Base-by-base conservation (phyloP, 2,113 vertebrate species). In the Hydrolagus affinis region DNA sequence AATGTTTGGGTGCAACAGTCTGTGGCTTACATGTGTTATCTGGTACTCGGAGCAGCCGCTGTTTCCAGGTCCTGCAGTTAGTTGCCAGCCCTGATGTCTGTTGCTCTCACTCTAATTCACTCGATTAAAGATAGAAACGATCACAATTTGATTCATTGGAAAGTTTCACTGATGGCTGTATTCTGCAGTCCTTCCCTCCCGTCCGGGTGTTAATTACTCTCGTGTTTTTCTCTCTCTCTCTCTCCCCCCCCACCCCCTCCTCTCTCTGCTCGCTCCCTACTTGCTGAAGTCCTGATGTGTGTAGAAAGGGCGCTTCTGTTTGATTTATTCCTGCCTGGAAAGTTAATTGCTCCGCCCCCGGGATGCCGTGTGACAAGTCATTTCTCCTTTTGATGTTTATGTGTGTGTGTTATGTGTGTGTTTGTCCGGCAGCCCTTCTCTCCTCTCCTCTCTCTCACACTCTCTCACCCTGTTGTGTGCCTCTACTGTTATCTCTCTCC, bases 341-440 rank as follows among this genome's bases (percentile, higher is more conserved):
- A 83, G 60, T 83, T 83, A 83, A 83, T 83, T 68, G 78, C 78
- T 83, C 78, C 78, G 78, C 78, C 78, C 78, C 78, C 78, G 78
- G 78, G 78, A 83, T 68, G 66, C 78, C 78, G 78, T 83, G 78
- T 83, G 78, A 83, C 78, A 83, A 68, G 78, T 68, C 78, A 66
- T 83, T 83, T 66, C 78, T 83, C 78, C 78, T 83, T 83, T 83
- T 83, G 78, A 83, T 83, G 78, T 83, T 64, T 83, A 83, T 83
- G 78, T 75, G 73, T 83, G 78, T 83, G 76, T 80, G 23, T 78
- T 83, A 83, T 83, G 78, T 83, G 78, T 83, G 78, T 64, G 78
- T 83, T 64, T 64, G 78, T 83, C 60, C 25, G 25, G n/a, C 78
- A 30, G 60, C 11, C 17, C 32, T 56, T 75, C 73, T 19, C 62